phyloP scores from a whole-genome alignment of 2,797 vertebrate genomes.

The Pangasius krempfi region DNA sequence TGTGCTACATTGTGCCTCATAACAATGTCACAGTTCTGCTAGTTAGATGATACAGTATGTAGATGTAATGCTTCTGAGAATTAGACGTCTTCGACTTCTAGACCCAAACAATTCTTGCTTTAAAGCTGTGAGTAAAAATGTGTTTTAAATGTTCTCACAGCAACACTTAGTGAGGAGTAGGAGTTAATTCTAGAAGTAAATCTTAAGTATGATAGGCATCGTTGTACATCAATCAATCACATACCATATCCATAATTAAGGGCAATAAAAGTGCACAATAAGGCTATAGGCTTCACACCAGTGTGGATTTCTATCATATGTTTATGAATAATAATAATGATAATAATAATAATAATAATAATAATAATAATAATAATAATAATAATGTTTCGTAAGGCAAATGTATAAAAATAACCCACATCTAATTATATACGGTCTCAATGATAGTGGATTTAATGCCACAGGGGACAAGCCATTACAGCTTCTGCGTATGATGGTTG shows the following conservation, averaged over 20 bases:
- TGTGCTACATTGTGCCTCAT: slow-evolving; percentile 9
- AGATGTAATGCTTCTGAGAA: neutral
- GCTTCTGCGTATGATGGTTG: neutral
- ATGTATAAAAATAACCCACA: neutral
- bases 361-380: too few species aligned
- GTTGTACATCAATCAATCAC: neutral
- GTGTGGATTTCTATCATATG: neutral
- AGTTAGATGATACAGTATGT: neutral
- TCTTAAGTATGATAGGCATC: neutral
- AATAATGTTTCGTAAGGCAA: neutral
- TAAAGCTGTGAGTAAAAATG: neutral
- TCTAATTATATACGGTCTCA: neutral
- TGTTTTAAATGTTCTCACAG: neutral
- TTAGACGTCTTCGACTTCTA: neutral
- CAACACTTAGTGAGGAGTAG: neutral
- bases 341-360: neutral
- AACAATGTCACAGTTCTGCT: slow-evolving; percentile 10
- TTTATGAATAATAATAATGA: neutral
- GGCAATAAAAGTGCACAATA: neutral
- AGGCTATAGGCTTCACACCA: too few species aligned
- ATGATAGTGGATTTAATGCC: neutral
- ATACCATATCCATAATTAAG: neutral
- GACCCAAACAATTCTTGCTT: neutral
- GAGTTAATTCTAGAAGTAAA: neutral
- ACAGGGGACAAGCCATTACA: neutral